Conservation (phyloP, 1,140 invertebrate genomes). For the Globodera ellingtonae region DNA sequence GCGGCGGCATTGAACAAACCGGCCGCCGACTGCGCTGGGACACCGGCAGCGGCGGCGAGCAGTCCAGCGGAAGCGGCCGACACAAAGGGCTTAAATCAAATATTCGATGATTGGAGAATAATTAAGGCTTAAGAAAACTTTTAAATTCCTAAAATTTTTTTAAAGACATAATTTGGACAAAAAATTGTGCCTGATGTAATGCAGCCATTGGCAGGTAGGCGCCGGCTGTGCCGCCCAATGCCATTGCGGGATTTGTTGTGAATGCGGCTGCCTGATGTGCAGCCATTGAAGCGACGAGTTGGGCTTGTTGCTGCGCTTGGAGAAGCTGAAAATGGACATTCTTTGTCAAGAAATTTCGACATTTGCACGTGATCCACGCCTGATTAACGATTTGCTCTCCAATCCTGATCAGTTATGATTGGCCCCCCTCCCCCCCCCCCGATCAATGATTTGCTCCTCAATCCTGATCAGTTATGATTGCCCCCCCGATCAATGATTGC, state of each 20-base stretch:
- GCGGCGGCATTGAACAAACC: constrained; percentile 71
- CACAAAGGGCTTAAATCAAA: neutral
- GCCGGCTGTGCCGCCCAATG: constrained; percentile 48
- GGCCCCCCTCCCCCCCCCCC: too few species aligned
- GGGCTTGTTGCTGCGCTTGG: constrained; percentile 45
- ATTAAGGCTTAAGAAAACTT: too few species aligned
- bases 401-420: too few species aligned
- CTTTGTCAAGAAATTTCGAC: neutral
- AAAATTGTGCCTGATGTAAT: neutral
- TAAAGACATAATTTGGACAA: too few species aligned
- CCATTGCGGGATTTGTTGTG: constrained; percentile 7
- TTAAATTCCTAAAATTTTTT: too few species aligned
- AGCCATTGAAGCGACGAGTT: constrained; percentile 32
- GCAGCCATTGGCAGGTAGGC: constrained; percentile 26
- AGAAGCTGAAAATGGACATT: constrained; percentile 31
- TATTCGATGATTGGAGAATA: neutral
- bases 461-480: too few species aligned
- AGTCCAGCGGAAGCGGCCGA: neutral
- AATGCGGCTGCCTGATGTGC: neutral
- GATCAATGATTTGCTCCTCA: too few species aligned
- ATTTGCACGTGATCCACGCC: too few species aligned
- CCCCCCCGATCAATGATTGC: too few species aligned
- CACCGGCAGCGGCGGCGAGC: neutral
- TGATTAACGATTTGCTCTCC: too few species aligned
- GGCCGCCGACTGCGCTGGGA: neutral